These are phyloP conservation scores for Embidobia sp. DNA, from an alignment of 2,888 invertebrate genomes.

Conservation along the genomic window DNA sequence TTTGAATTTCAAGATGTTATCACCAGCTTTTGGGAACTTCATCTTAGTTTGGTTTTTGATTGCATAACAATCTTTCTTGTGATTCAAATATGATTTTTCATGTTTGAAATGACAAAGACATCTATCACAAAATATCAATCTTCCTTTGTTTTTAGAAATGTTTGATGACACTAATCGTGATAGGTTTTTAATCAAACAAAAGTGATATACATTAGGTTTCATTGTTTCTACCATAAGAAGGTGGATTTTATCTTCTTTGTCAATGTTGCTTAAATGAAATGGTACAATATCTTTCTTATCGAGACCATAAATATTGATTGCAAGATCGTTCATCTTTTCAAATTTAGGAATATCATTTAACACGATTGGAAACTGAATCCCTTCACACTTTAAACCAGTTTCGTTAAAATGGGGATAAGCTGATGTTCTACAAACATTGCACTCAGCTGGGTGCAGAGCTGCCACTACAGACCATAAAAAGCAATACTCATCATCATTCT, in stretches of 20 bases:
- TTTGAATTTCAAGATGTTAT: slow-evolving; percentile 21
- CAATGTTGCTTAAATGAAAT: too few relatives aligned
- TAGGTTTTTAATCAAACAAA: slow-evolving; percentile 5
- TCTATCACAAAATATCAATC: slow-evolving; percentile 2
- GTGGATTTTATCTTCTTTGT: too few relatives aligned
- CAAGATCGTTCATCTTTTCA: slow-evolving; percentile 38
- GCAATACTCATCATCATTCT: slow-evolving; percentile 43
- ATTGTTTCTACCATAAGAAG: too few relatives aligned
- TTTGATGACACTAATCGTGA: slow-evolving; percentile 1
- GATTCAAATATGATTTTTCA: slow-evolving; percentile 6
- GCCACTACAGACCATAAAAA: slow-evolving; percentile 40
- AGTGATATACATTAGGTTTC: too few relatives aligned
- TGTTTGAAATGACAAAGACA: slow-evolving; percentile 3
- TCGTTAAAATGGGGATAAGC: slow-evolving; percentile 18
- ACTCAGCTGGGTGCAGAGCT: slow-evolving; percentile 12
- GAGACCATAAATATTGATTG: slow-evolving; percentile 33
- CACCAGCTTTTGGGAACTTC: not conserved
- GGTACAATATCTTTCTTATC: not conserved
- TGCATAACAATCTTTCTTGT: not conserved
- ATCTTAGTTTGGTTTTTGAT: slow-evolving; percentile 17
- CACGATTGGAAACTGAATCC: slow-evolving; percentile 1
- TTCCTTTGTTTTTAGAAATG: not conserved
- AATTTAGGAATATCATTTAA: slow-evolving; percentile 30
- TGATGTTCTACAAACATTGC: not conserved
- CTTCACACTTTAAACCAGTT: slow-evolving; percentile 7